Percentiles rank a stretch among this genome's conserved stretches.
Evolutionary conservation across 2,113 vertebrate genomes (phyloP).

Genomic region (Scomber colias): DNA sequence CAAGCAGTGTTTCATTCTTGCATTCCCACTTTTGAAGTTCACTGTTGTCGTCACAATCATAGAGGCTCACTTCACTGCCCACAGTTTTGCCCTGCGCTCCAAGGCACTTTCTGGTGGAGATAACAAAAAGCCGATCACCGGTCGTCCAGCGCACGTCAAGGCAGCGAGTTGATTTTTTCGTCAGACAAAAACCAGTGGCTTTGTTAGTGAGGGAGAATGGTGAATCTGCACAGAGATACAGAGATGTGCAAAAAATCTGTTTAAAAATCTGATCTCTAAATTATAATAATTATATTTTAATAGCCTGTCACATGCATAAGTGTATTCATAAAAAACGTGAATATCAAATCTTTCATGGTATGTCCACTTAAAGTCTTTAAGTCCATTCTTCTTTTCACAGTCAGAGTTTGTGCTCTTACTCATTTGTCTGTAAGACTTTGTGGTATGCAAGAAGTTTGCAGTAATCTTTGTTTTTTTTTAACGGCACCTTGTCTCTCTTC

Average conservation of each 20-base stretch:
- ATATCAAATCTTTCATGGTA: no score
- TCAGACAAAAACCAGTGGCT: constrained; percentile 61
- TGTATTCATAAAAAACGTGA: neutral
- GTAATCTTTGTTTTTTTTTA: neutral
- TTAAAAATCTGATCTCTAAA: no score
- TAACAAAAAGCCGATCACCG: constrained; percentile 84
- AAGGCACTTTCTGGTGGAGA: constrained; percentile 86
- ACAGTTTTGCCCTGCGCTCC: constrained; percentile 86
- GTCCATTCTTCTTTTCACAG: no score
- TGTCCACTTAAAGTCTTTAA: no score
- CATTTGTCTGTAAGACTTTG: no score
- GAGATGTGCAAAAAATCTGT: neutral
- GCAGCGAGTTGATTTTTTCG: constrained; percentile 49
- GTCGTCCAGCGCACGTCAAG: constrained; percentile 89
- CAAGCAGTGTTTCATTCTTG: constrained; percentile 89
- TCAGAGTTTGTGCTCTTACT: no score
- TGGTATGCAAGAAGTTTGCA: no score
- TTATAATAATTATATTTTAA: neutral
- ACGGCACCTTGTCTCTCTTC: neutral
- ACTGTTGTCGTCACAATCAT: constrained; percentile 87
- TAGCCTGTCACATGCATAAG: neutral
- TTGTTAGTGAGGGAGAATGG: constrained; percentile 67
- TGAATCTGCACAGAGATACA: constrained; percentile 52
- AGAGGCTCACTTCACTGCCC: constrained; percentile 86
- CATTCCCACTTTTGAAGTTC: constrained; percentile 94